Evolutionary conservation across 1,140 invertebrate species (phyloP), one percentile per base, ranked within the genome.

Genomic region (Lysiphlebus fabarum): DNA sequence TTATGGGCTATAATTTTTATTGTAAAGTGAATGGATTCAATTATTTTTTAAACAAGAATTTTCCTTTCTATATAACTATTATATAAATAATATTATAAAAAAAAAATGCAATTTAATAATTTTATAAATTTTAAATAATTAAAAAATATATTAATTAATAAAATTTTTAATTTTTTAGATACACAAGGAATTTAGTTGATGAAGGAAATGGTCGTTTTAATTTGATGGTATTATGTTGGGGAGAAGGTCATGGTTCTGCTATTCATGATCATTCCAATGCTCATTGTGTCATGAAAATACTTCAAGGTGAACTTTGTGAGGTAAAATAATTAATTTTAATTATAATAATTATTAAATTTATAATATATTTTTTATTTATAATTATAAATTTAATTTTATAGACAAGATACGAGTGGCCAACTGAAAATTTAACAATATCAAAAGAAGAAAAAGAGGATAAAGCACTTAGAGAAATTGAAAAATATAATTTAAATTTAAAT

Each of bases 151-250:
- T 51, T n/a, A 51, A 37, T 36, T 6, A n/a, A 34, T 51, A n/a
- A 34, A n/a, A 12, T 10, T 12, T 37, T 7, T 8, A 9, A 6
- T 12, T 51, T 34, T 11, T 7, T 70, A 96, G 92, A 64, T 98
- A 98, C 71, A 98, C 95, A 0, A 78, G 95, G 26, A 98, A 98
- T 79, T 79, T 98, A 56, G 92, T 98, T 4, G 93, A 97, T 71
- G 86, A 85, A 63, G 95, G 95, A 8, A 99, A 99, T 76, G 96
- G 94, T 1, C 96, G 93, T 74, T 99, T 97, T 77, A 99, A 99
- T 78, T 81, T 99, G 62, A 95, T 99, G 87, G 83, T 98, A 17
- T 74, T 99, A 0, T 98, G 96, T 76, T 99, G 97, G 97, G 91
- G 92, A 37, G 92, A 96, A 73, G 93, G 93, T 34, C 93, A 98